Base-by-base conservation (phyloP, 2,797 vertebrate species). In the Epinephelus malabaricus region DNA sequence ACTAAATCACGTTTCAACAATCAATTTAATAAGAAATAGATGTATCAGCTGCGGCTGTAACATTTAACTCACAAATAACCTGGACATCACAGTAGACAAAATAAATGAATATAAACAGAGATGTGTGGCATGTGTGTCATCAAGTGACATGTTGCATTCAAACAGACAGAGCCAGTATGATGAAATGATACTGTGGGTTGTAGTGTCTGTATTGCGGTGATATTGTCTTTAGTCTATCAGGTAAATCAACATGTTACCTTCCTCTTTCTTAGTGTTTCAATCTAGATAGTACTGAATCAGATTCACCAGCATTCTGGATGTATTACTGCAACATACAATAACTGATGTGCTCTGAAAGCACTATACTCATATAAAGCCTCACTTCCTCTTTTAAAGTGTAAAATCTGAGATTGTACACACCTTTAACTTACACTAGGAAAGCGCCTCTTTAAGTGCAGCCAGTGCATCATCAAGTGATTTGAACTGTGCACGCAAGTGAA, bases 1-100 rank as follows among this genome's bases (percentile, higher is more conserved):
- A 83, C 45, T 66, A 56, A 63, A 71, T 77, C 55, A 66, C 7
- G 15, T 69, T 62, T 75, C 38, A 79, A 67, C 34, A 56, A 81
- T 78, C 50, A 60, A 18, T 78, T 81, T 27, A 27, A 27, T 27
- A 27, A 27, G 25, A 27, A 27, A 27, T 27, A 27, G 25, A 27
- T 27, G 25, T 27, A 27, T 27, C 25, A 27, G 55, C 40, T 6
- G 43, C 5, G 30, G 27, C 15, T n/a, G 66, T 58, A n/a, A 74
- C 1, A 4, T 27, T n/a, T 51, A 47, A 56, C 49, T 51, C 25
- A 58, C 45, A 50, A 47, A 69, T 65, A 62, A 56, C 6, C 13
- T 34, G 19, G 3, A 59, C 14, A 72, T 12, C 25, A 51, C 14
- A 60, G 10, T 34, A 53, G 8, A 69, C 17, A 15, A 63, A 67